Percentiles rank a stretch among this genome's conserved stretches.
These are phyloP conservation scores for Chironomus tepperi DNA, from an alignment of 1,140 invertebrate genomes.

Conservation along the genomic window DNA sequence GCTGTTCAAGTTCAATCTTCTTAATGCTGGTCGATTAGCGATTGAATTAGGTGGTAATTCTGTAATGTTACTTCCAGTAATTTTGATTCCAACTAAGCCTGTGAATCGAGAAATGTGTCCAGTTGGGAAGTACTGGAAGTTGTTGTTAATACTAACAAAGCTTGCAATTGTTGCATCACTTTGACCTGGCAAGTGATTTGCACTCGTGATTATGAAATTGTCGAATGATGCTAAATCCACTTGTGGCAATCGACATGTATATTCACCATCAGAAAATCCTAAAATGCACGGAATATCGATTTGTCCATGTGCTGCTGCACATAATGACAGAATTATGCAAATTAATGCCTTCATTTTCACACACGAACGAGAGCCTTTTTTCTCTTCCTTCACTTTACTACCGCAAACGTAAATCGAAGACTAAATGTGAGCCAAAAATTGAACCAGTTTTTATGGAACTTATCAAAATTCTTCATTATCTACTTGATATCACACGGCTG, in stretches of 20 bases:
- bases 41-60: background rate
- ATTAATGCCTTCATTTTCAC: background rate
- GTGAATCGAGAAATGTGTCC: background rate
- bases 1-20: background rate
- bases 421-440: no score
- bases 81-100: background rate
- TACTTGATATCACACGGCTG: no score
- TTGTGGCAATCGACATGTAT: constrained; percentile 1
- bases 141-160: background rate
- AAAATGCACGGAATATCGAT: background rate
- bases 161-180: background rate
- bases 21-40: background rate
- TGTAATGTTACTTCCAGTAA: background rate
- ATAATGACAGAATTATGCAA: background rate
- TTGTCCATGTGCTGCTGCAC: background rate
- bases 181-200: background rate
- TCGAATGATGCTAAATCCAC: background rate
- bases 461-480: no score
- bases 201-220: background rate
- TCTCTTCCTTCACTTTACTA: no score
- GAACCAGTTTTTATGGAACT: no score
- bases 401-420: no score
- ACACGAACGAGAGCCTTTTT: background rate
- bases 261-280: background rate
- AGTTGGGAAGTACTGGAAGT: background rate